Base-by-base conservation (phyloP, 2,113 vertebrate species). In the Ailurus styani region DNA sequence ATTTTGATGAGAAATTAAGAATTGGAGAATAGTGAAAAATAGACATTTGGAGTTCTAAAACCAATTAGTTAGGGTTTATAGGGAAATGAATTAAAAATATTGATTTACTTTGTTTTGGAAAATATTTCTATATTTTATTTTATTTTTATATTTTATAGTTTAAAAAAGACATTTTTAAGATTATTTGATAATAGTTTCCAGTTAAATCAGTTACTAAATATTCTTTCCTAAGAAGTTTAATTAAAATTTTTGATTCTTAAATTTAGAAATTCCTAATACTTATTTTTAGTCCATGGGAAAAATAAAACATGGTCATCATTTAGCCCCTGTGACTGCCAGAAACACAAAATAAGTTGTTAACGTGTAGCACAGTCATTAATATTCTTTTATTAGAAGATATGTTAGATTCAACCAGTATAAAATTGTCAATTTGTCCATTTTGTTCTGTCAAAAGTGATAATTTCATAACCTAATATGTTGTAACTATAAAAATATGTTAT, bases 161-260 rank as follows among this genome's bases (percentile, higher is more conserved):
- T 90, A 50, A 78, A 93, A 97, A 95, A 94, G 70, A 95, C 47
- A 86, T 93, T 95, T 89, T 96, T 85, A 91, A 95, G 60, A 90
- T 83, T 83, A 23, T 79, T 93, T 93, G 40, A 86, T 87, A 73
- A 86, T 17, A 45, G 77, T 83, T 94, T 25, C 25, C 73, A 91
- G 45, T 94, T 90, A 87, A 78, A 34, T 91, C 55, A 42, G 9
- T 83, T 93, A 83, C 27, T 90, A 95, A 91, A 75, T 95, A 83
- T 86, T 86, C 70, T 37, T 95, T 94, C 77, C 37, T 95, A 88
- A 75, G 47, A 82, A 81, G 18, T 84, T 90, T 90, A 78, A 78
- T 88, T 96, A 84, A 83, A n/a, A 55, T 42, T 96, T 90, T 87
- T 95, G 55, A 55, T 94, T 97, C 42, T 81, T 97, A 70, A 93